phyloP scores from a whole-genome alignment of 2,888 invertebrate genomes.

The Thymelicus acteon region DNA sequence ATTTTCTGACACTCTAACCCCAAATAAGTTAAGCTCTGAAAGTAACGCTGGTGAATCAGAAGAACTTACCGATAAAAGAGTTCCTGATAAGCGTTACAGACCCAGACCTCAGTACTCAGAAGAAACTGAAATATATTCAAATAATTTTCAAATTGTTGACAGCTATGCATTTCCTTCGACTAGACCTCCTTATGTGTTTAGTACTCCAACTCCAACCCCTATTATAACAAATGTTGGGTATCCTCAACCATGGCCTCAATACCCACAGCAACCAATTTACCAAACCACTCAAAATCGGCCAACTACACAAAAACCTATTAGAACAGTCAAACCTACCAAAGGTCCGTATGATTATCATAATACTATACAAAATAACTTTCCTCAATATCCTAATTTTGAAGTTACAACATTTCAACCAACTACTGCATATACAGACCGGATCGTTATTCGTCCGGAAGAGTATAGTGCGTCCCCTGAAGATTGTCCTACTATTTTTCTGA shows the following conservation, averaged over 20 bases:
- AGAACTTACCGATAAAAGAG: conserved; percentile 20
- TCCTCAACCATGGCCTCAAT: conserved; percentile 54
- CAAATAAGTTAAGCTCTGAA: conserved; percentile 43
- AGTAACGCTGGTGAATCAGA: conserved; percentile 34
- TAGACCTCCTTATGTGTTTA: conserved; percentile 65
- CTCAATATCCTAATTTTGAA: conserved; percentile 63
- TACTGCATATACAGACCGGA: conserved; percentile 72
- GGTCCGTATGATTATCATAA: conserved; percentile 65
- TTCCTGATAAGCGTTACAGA: conserved; percentile 43
- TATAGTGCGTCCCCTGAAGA: conserved; percentile 73
- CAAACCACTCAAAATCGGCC: conserved; percentile 48
- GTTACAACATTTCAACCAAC: conserved; percentile 74
- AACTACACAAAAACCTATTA: conserved; percentile 62
- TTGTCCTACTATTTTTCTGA: conserved; percentile 85
- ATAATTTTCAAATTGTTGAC: conserved; percentile 64
- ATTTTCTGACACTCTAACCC: not conserved
- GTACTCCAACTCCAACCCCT: conserved; percentile 67
- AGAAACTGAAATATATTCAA: conserved; percentile 62
- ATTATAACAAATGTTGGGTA: conserved; percentile 77
- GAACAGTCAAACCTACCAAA: conserved; percentile 60
- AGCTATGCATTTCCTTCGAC: conserved; percentile 50
- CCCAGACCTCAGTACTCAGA: conserved; percentile 61
- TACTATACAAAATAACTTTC: conserved; percentile 58
- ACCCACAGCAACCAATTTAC: conserved; percentile 36
- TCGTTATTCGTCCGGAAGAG: conserved; percentile 78